Conservation (phyloP, 2,797 vertebrate species). For the Squalus acanthias region DNA sequence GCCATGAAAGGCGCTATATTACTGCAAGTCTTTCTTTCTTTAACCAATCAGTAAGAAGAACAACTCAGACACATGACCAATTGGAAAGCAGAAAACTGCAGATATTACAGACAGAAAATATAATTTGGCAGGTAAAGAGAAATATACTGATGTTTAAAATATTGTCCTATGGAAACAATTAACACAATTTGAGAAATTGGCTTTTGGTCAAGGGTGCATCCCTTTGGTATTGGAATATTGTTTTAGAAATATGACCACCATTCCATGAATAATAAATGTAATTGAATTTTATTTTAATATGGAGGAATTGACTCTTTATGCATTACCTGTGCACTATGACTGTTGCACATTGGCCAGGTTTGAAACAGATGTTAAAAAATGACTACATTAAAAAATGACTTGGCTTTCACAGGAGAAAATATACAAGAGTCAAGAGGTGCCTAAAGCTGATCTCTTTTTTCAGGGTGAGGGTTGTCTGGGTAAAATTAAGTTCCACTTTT, state of each 20-base stretch:
- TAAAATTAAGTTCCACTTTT: neutral
- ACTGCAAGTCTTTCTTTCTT: too few species aligned
- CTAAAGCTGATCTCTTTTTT: neutral
- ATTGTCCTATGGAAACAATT: too few species aligned
- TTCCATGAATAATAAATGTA: neutral
- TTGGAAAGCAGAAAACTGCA: neutral
- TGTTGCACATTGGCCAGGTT: neutral
- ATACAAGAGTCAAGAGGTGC: neutral
- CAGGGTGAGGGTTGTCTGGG: neutral
- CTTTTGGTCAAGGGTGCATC: neutral
- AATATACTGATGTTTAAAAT: neutral
- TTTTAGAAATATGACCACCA: neutral
- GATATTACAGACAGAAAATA: neutral
- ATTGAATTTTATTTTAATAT: neutral
- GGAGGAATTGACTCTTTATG: neutral
- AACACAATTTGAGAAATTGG: neutral
- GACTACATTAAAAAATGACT: neutral
- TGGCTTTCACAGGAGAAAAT: neutral
- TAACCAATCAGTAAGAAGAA: neutral
- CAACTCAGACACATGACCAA: neutral
- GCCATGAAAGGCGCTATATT: too few species aligned
- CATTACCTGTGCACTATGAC: neutral
- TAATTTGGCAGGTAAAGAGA: neutral
- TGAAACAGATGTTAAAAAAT: neutral
- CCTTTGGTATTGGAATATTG: neutral